Evolutionary conservation across 2,888 invertebrate genomes (phyloP).

Genomic region (Lithophane leautieri): DNA sequence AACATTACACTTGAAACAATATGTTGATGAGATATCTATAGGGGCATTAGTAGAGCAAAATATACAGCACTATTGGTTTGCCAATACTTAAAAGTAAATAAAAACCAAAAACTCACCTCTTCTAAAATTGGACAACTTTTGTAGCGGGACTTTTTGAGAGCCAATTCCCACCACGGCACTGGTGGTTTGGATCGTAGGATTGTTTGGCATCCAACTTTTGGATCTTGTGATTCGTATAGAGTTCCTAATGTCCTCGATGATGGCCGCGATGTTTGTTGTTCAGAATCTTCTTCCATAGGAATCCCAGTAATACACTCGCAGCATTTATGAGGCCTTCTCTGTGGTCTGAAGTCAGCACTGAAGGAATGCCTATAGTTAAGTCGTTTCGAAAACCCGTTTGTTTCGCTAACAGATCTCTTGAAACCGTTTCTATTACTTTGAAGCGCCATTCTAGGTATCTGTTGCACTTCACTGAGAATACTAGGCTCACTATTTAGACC

Average conservation of each 20-base stretch:
- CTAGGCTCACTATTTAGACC: constrained; percentile 80
- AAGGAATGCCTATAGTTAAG: constrained; percentile 89
- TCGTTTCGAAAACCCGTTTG: constrained; percentile 86
- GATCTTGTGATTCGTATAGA: constrained; percentile 90
- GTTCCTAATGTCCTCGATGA: constrained; percentile 86
- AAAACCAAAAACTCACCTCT: constrained; percentile 85
- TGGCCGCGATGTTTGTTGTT: constrained; percentile 77
- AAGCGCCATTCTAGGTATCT: constrained; percentile 86
- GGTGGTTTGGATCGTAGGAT: constrained; percentile 92
- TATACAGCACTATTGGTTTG: neutral
- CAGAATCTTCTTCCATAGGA: constrained; percentile 80
- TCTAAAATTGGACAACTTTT: constrained; percentile 95
- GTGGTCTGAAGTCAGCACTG: constrained; percentile 84
- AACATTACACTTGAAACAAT: neutral
- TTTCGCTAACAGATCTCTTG: constrained; percentile 87
- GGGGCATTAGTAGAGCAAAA: neutral
- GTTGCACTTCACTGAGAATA: constrained; percentile 84
- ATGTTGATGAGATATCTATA: neutral
- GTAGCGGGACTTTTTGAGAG: constrained; percentile 94
- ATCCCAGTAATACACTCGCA: constrained; percentile 88
- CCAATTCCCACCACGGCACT: constrained; percentile 97
- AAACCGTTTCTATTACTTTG: constrained; percentile 87
- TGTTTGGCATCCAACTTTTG: constrained; percentile 93
- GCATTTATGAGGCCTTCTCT: constrained; percentile 86
- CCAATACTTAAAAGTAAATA: constrained; percentile 19